Evolutionary conservation across 2,797 vertebrate genomes (phyloP).

Genomic region (Pteronotus mesoamericanus): DNA sequence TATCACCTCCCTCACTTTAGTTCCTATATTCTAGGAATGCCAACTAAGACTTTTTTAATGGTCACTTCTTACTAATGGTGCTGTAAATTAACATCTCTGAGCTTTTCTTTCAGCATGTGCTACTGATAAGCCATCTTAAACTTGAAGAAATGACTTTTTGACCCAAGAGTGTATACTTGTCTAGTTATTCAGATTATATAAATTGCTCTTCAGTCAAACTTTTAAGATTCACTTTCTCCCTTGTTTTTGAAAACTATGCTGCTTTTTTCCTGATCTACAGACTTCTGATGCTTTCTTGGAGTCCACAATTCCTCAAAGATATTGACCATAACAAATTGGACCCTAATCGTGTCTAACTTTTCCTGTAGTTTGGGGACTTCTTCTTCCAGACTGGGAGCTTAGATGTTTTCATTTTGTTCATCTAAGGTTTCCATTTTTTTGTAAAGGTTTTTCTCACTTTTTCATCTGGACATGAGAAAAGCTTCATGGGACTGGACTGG

Average conservation of each 20-base stretch:
- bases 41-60: not conserved
- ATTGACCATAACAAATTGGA: not conserved
- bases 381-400: not conserved
- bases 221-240: not conserved
- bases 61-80: not conserved
- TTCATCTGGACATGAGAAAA: not conserved
- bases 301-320: not conserved
- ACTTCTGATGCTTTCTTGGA: not conserved
- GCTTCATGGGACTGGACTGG: not conserved
- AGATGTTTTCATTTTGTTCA: not conserved
- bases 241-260: not conserved
- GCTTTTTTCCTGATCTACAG: not conserved
- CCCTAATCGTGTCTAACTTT: not conserved
- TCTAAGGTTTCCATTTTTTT: not conserved
- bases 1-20: not conserved
- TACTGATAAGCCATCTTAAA: not conserved
- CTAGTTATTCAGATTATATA: not conserved
- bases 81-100: not conserved
- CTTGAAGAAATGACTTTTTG: not conserved
- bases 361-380: not conserved
- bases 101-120: not conserved
- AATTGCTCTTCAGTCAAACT: not conserved
- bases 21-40: not conserved
- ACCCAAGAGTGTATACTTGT: not conserved
- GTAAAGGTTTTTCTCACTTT: not conserved